Evolutionary conservation across 2,113 vertebrate species (phyloP).

Genomic region (Paedocypris sp.): DNA sequence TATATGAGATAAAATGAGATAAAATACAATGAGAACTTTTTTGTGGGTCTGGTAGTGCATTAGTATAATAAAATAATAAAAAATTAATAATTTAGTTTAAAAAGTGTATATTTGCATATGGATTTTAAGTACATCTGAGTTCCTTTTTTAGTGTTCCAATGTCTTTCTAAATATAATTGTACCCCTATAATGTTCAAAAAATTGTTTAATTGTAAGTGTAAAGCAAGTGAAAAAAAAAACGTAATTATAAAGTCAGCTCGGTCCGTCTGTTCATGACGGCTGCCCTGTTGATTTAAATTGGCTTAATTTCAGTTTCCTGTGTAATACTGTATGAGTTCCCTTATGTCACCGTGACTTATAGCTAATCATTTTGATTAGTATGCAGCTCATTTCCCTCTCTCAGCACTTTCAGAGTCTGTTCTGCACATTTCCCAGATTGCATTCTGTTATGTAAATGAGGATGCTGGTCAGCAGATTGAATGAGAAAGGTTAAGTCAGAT

Average conservation of each 20-base stretch:
- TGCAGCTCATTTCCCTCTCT: conserved; percentile 46
- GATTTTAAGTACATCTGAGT: too few species aligned
- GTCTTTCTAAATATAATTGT: too few species aligned
- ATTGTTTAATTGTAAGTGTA: too few species aligned
- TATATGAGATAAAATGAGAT: too few species aligned
- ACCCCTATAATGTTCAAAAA: too few species aligned
- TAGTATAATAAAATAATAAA: too few species aligned
- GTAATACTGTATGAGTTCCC: conserved; percentile 29
- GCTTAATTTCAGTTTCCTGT: not conserved
- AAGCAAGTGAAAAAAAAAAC: too few species aligned
- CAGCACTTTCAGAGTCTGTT: conserved; percentile 42
- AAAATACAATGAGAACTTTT: too few species aligned
- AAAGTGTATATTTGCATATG: too few species aligned
- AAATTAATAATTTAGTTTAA: too few species aligned
- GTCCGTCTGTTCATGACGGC: conserved; percentile 19
- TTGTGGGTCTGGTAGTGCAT: too few species aligned
- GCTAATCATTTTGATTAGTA: conserved; percentile 44
- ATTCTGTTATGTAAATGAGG: conserved; percentile 38
- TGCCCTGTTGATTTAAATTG: not conserved
- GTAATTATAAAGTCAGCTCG: not conserved
- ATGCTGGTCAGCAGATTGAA: conserved; percentile 39
- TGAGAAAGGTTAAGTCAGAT: not conserved
- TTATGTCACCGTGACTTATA: conserved; percentile 40
- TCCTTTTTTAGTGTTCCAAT: too few species aligned
- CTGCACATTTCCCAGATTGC: conserved; percentile 36